Base-by-base conservation (phyloP, 2,888 invertebrate species). In the Vannuccia rotundouncinata region DNA sequence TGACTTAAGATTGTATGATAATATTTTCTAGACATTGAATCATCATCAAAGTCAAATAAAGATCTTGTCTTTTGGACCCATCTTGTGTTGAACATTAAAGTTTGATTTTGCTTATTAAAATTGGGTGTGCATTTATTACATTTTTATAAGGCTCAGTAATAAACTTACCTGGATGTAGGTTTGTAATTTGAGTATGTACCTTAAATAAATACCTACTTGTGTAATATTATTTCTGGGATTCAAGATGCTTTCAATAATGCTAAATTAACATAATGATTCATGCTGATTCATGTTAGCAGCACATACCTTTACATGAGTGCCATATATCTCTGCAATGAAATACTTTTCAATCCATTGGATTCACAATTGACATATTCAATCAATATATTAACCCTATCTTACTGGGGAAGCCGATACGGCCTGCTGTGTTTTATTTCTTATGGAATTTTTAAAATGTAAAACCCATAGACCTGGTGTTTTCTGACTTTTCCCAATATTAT, bases 181-280 rank as follows among this genome's bases (percentile, higher is more conserved):
- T 66, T 66, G 22, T 66, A 5, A 27, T 66, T 66, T 66, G 25
- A 27, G 22, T 66, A 27, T 22, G 66, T 66, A 66, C 10, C 2
- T 66, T 5, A 13, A 66, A 66, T 22, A 66, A 66, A 66, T 66
- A 66, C 66, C 66, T 27, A 66, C 66, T 45, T 45, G 22, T 22
- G 66, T 66, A 66, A 66, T 66, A 27, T 66, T 66, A 66, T 66
- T 66, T 66, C 66, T 5, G 66, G 66, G 66, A 66, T 66, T 66
- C 25, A 17, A 66, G 66, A 66, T 22, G 66, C 66, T 66, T 66
- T 66, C 22, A 27, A 66, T 66, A 66, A 66, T 66, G 5, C 66
- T 66, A 66, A 66, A 66, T 66, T 66, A 22, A 66, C 22, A 66
- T 66, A 17, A 22, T 5, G 66, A 66, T 66, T 66, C 66, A 5